Percentiles rank a stretch among this genome's conserved stretches.
phyloP scores from a whole-genome alignment of 2,888 invertebrate species.

The Lasioglossum malachurum region DNA sequence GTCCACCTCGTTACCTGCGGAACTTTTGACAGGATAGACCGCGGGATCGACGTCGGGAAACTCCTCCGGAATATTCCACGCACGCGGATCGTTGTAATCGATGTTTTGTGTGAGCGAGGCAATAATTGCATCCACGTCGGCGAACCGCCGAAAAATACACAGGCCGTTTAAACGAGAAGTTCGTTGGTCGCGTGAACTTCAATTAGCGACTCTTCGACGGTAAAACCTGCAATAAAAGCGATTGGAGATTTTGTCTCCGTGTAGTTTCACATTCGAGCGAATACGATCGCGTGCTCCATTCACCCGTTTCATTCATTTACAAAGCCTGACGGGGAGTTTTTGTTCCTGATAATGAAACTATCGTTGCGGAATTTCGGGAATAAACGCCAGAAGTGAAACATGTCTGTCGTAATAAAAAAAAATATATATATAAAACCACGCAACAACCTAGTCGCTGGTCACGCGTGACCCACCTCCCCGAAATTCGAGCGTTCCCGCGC shows the following conservation, averaged over 20 bases:
- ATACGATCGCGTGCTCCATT: conserved; percentile 61
- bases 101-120: neutral
- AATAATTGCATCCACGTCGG: conserved; percentile 3
- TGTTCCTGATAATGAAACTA: conserved; percentile 55
- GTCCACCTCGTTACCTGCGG: neutral
- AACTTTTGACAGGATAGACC: neutral
- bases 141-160: conserved; percentile 41
- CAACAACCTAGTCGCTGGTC: neutral
- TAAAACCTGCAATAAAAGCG: conserved; percentile 72
- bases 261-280: conserved; percentile 65
- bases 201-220: conserved; percentile 69
- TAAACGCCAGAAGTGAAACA: conserved; percentile 24
- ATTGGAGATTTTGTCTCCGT: conserved; percentile 57
- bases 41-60: neutral
- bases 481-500: neutral
- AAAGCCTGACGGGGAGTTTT: conserved; percentile 54
- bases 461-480: neutral
- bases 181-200: conserved; percentile 60
- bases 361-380: conserved; percentile 43
- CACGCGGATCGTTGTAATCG: neutral
- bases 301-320: conserved; percentile 64
- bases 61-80: neutral
- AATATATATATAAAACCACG: no score
- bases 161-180: conserved; percentile 59
- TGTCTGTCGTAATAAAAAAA: neutral